Conservation (phyloP, 2,797 vertebrate genomes). For the Enteromius fasciolatus region DNA sequence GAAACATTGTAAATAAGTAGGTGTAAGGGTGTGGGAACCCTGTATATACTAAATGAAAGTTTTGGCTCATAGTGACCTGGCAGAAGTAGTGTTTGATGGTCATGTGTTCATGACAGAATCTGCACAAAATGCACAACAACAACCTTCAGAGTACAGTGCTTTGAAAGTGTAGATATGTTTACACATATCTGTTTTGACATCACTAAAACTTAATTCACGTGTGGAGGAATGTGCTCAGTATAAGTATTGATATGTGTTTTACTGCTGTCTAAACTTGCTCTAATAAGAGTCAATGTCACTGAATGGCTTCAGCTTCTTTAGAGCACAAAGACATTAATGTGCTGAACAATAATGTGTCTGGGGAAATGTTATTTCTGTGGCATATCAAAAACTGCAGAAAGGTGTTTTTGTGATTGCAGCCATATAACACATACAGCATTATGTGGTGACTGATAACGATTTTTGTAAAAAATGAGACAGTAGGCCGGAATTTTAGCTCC, state of each 20-base stretch:
- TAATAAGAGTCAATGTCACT: slow-evolving; percentile 63
- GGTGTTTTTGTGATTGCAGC: slow-evolving; percentile 1
- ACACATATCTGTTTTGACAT: slow-evolving; percentile 31
- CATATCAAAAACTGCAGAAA: background rate
- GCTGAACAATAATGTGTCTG: slow-evolving; percentile 8
- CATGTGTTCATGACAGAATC: slow-evolving; percentile 22
- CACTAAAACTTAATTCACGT: background rate
- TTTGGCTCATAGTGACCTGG: slow-evolving; percentile 19
- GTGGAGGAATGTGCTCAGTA: slow-evolving; percentile 30
- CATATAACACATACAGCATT: background rate
- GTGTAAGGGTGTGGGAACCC: slow-evolving; percentile 17
- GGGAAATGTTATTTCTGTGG: slow-evolving; percentile 1
- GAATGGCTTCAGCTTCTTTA: slow-evolving; percentile 61
- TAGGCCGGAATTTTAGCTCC: background rate
- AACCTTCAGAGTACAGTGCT: slow-evolving; percentile 20
- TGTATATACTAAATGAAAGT: slow-evolving; percentile 5
- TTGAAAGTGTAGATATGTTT: slow-evolving; percentile 45
- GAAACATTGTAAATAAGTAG: background rate
- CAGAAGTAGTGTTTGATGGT: slow-evolving; percentile 15
- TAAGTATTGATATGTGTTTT: slow-evolving; percentile 68
- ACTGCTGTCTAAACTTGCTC: slow-evolving; percentile 65
- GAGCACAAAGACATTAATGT: slow-evolving; percentile 8
- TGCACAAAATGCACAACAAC: slow-evolving; percentile 41
- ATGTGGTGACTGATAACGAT: background rate
- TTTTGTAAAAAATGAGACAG: background rate